Conservation (phyloP, 2,888 invertebrate genomes). For the Calameuta filiformis region DNA sequence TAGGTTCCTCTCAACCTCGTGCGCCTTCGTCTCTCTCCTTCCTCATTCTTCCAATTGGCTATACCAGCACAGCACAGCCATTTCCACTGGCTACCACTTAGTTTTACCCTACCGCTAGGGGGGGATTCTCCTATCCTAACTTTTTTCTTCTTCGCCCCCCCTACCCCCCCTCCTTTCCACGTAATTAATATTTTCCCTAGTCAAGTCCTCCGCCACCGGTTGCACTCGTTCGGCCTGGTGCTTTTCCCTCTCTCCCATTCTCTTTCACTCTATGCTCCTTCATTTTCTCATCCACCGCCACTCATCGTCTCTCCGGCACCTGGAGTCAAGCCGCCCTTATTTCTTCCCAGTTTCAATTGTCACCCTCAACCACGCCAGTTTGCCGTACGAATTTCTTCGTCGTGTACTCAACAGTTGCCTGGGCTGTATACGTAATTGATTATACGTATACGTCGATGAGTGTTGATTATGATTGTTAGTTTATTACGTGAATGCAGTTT, state of each 20-base stretch:
- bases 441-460: background rate
- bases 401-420: background rate
- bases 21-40: conserved; percentile 19
- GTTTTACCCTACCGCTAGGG: background rate
- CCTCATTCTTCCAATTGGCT: background rate
- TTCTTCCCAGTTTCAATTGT: background rate
- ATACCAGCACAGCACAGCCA: background rate
- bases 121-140: background rate
- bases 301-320: background rate
- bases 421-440: background rate
- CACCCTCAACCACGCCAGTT: background rate
- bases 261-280: conserved; percentile 19
- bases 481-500: background rate
- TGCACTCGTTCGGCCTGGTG: conserved; percentile 25
- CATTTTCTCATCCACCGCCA: conserved; percentile 14
- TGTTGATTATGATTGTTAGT: background rate
- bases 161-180: background rate
- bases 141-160: background rate
- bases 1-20: background rate
- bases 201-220: conserved; percentile 33
- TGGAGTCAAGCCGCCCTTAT: conserved; percentile 2
- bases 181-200: conserved; percentile 42
- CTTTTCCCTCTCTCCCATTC: conserved; percentile 8
- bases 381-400: background rate
- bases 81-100: background rate